Conservation (phyloP, 2,113 vertebrate genomes). For the Aegithalos caudatus region DNA sequence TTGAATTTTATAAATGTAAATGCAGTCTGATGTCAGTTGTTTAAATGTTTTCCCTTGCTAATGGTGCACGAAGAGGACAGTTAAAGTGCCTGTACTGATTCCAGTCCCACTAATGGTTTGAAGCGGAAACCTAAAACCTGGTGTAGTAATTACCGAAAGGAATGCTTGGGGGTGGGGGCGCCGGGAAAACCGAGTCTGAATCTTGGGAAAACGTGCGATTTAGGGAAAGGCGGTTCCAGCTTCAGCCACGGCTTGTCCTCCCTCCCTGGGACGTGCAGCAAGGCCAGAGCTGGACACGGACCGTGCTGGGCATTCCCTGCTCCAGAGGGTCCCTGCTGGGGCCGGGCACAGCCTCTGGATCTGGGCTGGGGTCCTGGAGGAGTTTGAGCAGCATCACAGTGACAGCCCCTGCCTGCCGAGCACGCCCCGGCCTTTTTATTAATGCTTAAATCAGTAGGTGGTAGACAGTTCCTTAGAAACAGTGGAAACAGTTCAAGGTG, state of each 20-base stretch:
- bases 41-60: slow-evolving; percentile 53
- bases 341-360: not conserved
- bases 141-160: slow-evolving; percentile 70
- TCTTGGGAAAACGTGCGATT: slow-evolving; percentile 15
- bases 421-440: not conserved
- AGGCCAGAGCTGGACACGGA: not conserved
- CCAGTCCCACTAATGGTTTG: slow-evolving; percentile 68
- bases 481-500: slow-evolving; percentile 63
- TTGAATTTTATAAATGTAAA: not conserved
- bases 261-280: not conserved
- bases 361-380: not conserved
- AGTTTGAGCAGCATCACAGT: not conserved
- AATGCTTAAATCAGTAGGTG: slow-evolving; percentile 56
- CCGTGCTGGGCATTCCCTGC: not conserved
- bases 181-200: not conserved
- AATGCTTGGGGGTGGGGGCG: slow-evolving; percentile 68
- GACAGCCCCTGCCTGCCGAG: not conserved
- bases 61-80: slow-evolving; percentile 28
- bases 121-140: slow-evolving; percentile 76
- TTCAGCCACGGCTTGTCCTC: not conserved
- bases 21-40: slow-evolving; percentile 38
- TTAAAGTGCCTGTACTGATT: slow-evolving; percentile 78
- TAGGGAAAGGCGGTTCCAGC: not conserved
- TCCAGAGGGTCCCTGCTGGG: not conserved
- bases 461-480: slow-evolving; percentile 60